phyloP scores from a whole-genome alignment of 1,140 invertebrate species.

The Lycorma delicatula region DNA sequence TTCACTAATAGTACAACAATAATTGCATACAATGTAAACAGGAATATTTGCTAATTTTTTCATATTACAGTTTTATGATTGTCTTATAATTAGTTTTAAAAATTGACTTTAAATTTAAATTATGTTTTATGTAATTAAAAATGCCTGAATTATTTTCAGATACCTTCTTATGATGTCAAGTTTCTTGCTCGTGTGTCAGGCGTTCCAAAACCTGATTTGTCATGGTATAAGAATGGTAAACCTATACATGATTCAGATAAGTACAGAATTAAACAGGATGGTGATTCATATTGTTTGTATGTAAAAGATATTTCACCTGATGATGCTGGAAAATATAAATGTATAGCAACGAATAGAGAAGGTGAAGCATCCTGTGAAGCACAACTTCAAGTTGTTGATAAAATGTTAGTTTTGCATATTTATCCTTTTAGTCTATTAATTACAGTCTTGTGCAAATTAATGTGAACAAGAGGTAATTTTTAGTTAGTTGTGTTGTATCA shows the following conservation, averaged over 20 bases:
- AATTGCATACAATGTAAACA: too few relatives aligned
- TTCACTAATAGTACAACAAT: too few relatives aligned
- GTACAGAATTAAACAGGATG: constrained; percentile 68
- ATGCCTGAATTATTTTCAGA: constrained; percentile 41
- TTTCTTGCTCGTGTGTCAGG: constrained; percentile 74
- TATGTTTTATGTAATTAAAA: too few relatives aligned
- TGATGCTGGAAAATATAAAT: constrained; percentile 66
- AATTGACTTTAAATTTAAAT: too few relatives aligned
- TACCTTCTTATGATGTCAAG: constrained; percentile 67
- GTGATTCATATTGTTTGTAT: constrained; percentile 65
- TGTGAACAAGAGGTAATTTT: too few relatives aligned
- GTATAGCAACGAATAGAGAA: constrained; percentile 67
- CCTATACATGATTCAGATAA: constrained; percentile 58
- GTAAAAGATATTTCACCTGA: constrained; percentile 54
- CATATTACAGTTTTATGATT: too few relatives aligned
- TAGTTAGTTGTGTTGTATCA: too few relatives aligned
- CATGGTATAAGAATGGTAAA: constrained; percentile 73
- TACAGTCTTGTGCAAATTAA: too few relatives aligned
- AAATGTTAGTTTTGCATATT: constrained; percentile 51
- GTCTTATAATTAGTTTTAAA: too few relatives aligned
- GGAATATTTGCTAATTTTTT: too few relatives aligned
- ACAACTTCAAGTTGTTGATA: constrained; percentile 63
- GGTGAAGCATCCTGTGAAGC: constrained; percentile 70
- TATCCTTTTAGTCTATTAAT: too few relatives aligned
- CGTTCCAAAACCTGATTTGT: constrained; percentile 75